Conservation (phyloP, 1,140 invertebrate genomes). For the Drosophila takahashii region DNA sequence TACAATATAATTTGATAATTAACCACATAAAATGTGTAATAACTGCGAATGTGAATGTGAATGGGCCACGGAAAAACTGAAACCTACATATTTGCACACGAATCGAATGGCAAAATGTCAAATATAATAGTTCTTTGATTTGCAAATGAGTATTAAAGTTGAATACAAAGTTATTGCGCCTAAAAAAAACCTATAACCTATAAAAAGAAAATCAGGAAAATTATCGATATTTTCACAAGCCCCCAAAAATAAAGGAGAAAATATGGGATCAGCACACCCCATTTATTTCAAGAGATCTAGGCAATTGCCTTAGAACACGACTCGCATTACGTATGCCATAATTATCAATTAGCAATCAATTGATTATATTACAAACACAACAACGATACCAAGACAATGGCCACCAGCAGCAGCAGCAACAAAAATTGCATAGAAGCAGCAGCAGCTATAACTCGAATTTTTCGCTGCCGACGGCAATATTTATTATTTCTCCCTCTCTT, state of each 20-base stretch:
- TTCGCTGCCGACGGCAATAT: conserved; percentile 52
- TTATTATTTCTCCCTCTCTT: conserved; percentile 28
- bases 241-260: neutral
- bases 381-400: conserved; percentile 40
- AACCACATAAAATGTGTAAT: conserved; percentile 60
- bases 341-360: conserved; percentile 83
- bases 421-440: conserved; percentile 45
- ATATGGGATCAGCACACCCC: conserved; percentile 1
- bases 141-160: neutral
- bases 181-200: neutral
- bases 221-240: neutral
- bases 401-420: conserved; percentile 17
- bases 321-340: conserved; percentile 62
- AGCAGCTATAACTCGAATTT: conserved; percentile 65
- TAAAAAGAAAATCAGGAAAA: neutral
- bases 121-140: conserved; percentile 1
- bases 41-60: conserved; percentile 49
- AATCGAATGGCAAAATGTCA: conserved; percentile 20
- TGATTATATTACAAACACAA: conserved; percentile 61
- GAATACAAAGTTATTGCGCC: neutral
- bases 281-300: neutral
- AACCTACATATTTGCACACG: neutral
- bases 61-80: neutral
- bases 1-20: conserved; percentile 72
- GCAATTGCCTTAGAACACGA: conserved; percentile 21